Evolutionary conservation across 2,113 vertebrate species (phyloP).

Genomic region (Calyptomena viridis): DNA sequence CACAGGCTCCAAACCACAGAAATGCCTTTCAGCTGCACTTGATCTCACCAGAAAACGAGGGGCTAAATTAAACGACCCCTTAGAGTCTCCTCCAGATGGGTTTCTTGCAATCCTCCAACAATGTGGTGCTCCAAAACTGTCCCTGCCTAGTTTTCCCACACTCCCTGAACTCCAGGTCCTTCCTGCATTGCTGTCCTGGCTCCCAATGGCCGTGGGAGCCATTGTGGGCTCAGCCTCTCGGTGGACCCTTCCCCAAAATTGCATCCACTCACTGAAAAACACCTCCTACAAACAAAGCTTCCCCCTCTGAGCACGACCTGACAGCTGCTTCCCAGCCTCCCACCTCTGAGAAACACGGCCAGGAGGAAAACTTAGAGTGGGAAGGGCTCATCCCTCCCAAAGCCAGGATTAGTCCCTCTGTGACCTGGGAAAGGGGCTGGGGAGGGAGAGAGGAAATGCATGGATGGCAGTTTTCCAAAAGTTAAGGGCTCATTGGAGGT

Average conservation of each 20-base stretch:
- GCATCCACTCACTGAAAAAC: fast-evolving
- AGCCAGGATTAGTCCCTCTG: not conserved
- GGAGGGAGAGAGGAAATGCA: not conserved
- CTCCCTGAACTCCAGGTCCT: not conserved
- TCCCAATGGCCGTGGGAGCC: not conserved
- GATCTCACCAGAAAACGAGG: not conserved
- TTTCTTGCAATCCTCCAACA: not conserved
- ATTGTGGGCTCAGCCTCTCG: not conserved
- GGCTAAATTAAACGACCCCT: not conserved
- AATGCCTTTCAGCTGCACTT: conserved; percentile 13
- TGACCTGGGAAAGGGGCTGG: not conserved
- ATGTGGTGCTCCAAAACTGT: fast-evolving
- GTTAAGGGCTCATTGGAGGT: not conserved
- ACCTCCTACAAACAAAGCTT: conserved; percentile 1
- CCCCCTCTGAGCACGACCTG: not conserved
- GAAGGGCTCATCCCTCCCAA: not conserved
- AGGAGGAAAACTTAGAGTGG: not conserved
- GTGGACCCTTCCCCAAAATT: not conserved
- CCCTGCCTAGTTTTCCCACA: not conserved
- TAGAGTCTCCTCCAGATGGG: not conserved
- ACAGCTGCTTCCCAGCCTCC: conserved; percentile 42
- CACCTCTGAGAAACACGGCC: not conserved
- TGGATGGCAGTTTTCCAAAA: not conserved
- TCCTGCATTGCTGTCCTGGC: fast-evolving
- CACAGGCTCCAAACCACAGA: conserved; percentile 37